Evolutionary conservation across 2,888 invertebrate genomes (phyloP).

Genomic region (Willowsia nigromaculata): DNA sequence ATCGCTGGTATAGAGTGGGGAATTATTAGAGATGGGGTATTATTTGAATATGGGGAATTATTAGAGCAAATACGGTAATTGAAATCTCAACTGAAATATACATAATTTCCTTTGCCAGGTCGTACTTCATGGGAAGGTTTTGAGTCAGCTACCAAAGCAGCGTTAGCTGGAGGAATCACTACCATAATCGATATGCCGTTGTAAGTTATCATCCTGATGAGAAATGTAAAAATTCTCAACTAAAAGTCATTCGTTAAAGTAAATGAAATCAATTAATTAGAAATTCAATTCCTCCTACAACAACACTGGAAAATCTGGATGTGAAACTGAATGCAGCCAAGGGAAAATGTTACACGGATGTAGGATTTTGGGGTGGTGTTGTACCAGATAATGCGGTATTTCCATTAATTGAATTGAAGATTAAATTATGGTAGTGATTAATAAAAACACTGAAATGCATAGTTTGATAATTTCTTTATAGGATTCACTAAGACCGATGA

Average conservation of each 20-base stretch:
- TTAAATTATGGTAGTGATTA: too few species aligned
- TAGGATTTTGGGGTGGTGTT: slow-evolving; percentile 91
- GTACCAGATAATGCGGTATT: slow-evolving; percentile 85
- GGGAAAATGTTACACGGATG: slow-evolving; percentile 84
- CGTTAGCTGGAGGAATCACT: slow-evolving; percentile 87
- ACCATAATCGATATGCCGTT: slow-evolving; percentile 88
- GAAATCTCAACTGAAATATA: too few species aligned
- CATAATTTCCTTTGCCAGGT: slow-evolving; percentile 80
- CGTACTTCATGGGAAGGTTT: slow-evolving; percentile 87
- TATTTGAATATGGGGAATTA: too few species aligned
- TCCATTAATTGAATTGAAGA: neutral
- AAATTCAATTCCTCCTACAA: slow-evolving; percentile 87
- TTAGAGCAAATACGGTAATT: too few species aligned
- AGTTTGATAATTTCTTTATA: slow-evolving; percentile 78
- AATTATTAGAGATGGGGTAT: too few species aligned
- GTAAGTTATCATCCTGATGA: slow-evolving; percentile 81
- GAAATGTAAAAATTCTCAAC: neutral
- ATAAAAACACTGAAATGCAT: too few species aligned
- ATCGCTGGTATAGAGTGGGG: too few species aligned
- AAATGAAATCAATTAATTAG: slow-evolving; percentile 80
- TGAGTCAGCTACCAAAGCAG: slow-evolving; percentile 86
- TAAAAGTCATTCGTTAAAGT: neutral
- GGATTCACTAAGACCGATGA: slow-evolving; percentile 83
- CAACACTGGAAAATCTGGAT: slow-evolving; percentile 84
- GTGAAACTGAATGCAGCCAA: slow-evolving; percentile 84